phyloP scores from a whole-genome alignment of 2,113 vertebrate species.

The Mugil cephalus region DNA sequence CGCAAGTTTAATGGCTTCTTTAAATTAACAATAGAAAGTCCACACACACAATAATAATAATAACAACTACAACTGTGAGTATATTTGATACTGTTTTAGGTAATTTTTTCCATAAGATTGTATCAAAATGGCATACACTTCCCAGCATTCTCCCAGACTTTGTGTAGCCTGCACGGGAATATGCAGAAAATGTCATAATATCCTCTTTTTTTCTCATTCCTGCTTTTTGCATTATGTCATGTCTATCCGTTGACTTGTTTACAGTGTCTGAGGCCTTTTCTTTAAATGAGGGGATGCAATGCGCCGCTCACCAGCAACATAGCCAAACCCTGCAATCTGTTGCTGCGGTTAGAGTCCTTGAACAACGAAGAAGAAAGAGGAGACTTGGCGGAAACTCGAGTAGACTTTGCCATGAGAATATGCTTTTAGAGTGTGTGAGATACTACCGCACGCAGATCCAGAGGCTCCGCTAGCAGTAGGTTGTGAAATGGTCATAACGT shows the following conservation, averaged over 20 bases:
- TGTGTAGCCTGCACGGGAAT: constrained; percentile 24
- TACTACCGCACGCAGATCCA: constrained; percentile 13
- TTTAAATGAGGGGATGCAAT: constrained; percentile 75
- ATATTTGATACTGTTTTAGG: neutral
- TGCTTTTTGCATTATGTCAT: constrained; percentile 63
- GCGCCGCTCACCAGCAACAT: constrained; percentile 52
- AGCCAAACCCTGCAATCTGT: constrained; percentile 79
- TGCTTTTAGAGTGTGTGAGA: constrained; percentile 44
- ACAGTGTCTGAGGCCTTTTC: constrained; percentile 66
- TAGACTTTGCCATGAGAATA: constrained; percentile 38
- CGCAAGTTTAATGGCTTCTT: neutral
- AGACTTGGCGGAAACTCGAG: constrained; percentile 17
- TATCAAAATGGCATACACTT: constrained; percentile 12
- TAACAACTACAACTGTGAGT: neutral
- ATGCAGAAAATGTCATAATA: constrained; percentile 20
- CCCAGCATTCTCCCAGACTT: constrained; percentile 11
- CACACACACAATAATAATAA: too few species aligned
- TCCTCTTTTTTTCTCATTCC: constrained; percentile 14
- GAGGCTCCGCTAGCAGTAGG: neutral
- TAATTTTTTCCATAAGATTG: neutral
- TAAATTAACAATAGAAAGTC: too few species aligned
- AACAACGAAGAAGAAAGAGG: constrained; percentile 32
- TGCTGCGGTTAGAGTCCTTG: constrained; percentile 64
- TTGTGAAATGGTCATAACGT: constrained; percentile 25
- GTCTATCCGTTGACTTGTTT: constrained; percentile 63